Conservation (phyloP, 1,140 invertebrate genomes). For the Sarcophaga bullata region DNA sequence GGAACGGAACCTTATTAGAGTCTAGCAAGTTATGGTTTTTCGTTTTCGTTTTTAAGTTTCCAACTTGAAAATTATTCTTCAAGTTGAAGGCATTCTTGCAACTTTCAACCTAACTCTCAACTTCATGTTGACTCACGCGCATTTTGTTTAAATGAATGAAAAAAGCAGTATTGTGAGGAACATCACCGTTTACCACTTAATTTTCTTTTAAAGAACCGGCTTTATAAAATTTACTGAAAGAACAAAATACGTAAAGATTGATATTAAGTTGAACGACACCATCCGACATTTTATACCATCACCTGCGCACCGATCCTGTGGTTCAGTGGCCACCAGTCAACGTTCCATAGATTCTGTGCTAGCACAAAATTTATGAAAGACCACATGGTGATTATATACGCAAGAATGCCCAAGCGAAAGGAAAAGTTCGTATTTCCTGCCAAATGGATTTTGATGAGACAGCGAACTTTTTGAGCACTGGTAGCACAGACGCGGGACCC, state of each 20-base stretch:
- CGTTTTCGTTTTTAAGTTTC: too few relatives aligned
- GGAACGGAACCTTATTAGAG: too few relatives aligned
- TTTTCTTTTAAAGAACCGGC: constrained; percentile 36
- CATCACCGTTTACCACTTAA: too few relatives aligned
- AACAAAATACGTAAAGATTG: constrained; percentile 28
- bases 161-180: too few relatives aligned
- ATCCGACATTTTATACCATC: not conserved
- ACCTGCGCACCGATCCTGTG: not conserved
- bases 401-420: not conserved
- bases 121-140: too few relatives aligned
- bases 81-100: too few relatives aligned
- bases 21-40: too few relatives aligned
- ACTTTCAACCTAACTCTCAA: too few relatives aligned
- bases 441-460: constrained; percentile 49
- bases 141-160: too few relatives aligned
- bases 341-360: not conserved
- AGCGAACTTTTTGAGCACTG: constrained; percentile 49
- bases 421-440: constrained; percentile 47
- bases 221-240: constrained; percentile 29
- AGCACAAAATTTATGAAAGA: not conserved
- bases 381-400: not conserved
- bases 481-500: constrained; percentile 51
- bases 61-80: too few relatives aligned
- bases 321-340: not conserved
- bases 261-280: constrained; percentile 26